Conservation (phyloP, 2,113 vertebrate species). For the Cynopterus brachyotis region DNA sequence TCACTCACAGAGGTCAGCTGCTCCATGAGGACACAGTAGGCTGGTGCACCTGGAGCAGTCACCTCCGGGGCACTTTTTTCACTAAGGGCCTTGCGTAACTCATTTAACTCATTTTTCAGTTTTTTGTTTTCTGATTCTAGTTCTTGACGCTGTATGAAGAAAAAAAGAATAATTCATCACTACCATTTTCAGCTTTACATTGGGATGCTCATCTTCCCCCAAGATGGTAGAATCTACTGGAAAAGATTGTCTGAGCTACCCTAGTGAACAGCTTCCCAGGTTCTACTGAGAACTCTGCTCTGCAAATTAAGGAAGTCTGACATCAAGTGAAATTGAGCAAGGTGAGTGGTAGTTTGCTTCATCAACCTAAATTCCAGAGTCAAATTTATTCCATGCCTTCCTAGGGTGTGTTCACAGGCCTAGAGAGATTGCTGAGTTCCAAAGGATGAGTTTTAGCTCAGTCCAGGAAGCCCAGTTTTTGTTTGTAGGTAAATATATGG, state of each 20-base stretch:
- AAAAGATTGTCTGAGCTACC: not conserved
- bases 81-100: conserved; percentile 92
- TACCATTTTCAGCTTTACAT: not conserved
- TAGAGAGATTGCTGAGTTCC: not conserved
- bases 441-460: not conserved
- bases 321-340: not conserved
- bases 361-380: conserved; percentile 36
- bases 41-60: conserved; percentile 91
- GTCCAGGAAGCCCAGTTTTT: not conserved
- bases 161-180: not conserved
- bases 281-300: rapidly evolving
- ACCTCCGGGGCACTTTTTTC: conserved; percentile 86
- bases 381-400: not conserved
- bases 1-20: conserved; percentile 95
- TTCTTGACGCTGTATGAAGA: conserved; percentile 91
- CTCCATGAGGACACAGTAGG: conserved; percentile 95
- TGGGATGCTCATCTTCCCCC: not conserved
- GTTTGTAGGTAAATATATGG: not conserved
- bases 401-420: not conserved
- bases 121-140: conserved; percentile 99
- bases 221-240: not conserved
- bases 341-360: not conserved
- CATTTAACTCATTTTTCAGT: conserved; percentile 93
- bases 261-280: not conserved
- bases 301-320: not conserved